Percentiles rank a stretch among this genome's conserved stretches.
phyloP scores from a whole-genome alignment of 2,113 vertebrate species.

The Xiphophorus hellerii region DNA sequence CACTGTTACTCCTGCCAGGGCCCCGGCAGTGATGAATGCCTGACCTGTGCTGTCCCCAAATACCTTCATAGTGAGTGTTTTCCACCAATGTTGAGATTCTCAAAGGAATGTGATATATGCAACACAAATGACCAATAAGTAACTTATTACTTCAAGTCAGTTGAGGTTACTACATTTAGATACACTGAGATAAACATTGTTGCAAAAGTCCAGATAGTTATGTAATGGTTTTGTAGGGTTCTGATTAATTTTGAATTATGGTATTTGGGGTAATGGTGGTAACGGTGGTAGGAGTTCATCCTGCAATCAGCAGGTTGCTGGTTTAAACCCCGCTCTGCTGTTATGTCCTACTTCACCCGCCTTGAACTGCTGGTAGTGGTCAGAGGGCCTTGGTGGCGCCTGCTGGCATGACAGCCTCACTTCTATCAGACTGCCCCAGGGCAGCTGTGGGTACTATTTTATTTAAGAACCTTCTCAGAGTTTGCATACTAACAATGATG shows the following conservation, averaged over 20 bases:
- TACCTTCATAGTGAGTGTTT: slow-evolving; percentile 76
- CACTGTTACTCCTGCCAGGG: slow-evolving; percentile 77
- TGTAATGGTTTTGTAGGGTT: not conserved
- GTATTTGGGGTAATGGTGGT: no score
- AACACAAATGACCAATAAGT: not conserved
- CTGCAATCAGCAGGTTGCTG: no score
- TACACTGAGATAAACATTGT: not conserved
- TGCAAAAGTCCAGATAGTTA: not conserved
- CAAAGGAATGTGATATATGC: not conserved
- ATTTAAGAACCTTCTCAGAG: no score
- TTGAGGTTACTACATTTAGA: not conserved
- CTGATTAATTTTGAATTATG: not conserved
- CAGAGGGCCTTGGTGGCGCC: no score
- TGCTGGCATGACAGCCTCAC: no score
- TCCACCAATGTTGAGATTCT: not conserved
- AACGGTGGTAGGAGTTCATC: no score
- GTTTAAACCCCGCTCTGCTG: no score
- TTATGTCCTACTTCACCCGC: no score
- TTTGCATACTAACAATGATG: no score
- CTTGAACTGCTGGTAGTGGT: no score
- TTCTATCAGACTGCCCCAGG: no score
- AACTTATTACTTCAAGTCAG: not conserved
- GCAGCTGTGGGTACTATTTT: no score
- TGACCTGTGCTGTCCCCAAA: slow-evolving; percentile 72
- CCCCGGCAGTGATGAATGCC: slow-evolving; percentile 63